Percentiles rank a stretch among this genome's conserved stretches.
These are phyloP conservation scores for Alsophila aescularia DNA, from an alignment of 2,888 invertebrate species.

Conservation along the genomic window DNA sequence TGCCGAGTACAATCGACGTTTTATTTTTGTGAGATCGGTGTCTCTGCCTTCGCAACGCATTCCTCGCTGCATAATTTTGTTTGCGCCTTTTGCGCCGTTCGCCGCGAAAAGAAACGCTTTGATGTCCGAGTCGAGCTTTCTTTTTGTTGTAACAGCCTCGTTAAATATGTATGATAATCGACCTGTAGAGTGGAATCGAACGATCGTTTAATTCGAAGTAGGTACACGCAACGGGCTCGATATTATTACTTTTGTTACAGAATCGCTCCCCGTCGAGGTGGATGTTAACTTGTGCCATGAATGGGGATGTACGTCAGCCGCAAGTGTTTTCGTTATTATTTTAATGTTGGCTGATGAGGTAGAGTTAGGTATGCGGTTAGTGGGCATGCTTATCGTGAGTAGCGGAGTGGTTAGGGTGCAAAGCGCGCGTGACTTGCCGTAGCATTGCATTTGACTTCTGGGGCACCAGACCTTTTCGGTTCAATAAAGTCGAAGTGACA, in stretches of 20 bases:
- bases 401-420: slow-evolving; percentile 61
- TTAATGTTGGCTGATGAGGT: slow-evolving; percentile 68
- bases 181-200: slow-evolving; percentile 33
- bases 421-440: slow-evolving; percentile 60
- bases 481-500: slow-evolving; percentile 56
- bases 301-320: slow-evolving; percentile 48
- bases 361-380: slow-evolving; percentile 65
- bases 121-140: slow-evolving; percentile 48
- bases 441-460: slow-evolving; percentile 33
- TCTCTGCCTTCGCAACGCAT: slow-evolving; percentile 66
- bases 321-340: slow-evolving; percentile 64
- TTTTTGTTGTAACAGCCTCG: slow-evolving; percentile 33
- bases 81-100: slow-evolving; percentile 61
- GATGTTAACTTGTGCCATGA: slow-evolving; percentile 42
- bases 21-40: slow-evolving; percentile 75
- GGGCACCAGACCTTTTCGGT: slow-evolving; percentile 60
- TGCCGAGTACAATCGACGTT: slow-evolving; percentile 68
- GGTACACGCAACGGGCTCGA: slow-evolving; percentile 38
- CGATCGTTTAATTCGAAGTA: slow-evolving; percentile 35
- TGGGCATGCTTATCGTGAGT: slow-evolving; percentile 61
- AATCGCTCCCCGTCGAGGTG: slow-evolving; percentile 9
- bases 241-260: slow-evolving; percentile 43
- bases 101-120: slow-evolving; percentile 57
- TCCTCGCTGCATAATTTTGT: slow-evolving; percentile 65
- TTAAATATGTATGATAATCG: slow-evolving; percentile 33